Evolutionary conservation across 1,140 invertebrate species (phyloP), one percentile per base, ranked within the genome.

Genomic region (Asbolus verrucosus): DNA sequence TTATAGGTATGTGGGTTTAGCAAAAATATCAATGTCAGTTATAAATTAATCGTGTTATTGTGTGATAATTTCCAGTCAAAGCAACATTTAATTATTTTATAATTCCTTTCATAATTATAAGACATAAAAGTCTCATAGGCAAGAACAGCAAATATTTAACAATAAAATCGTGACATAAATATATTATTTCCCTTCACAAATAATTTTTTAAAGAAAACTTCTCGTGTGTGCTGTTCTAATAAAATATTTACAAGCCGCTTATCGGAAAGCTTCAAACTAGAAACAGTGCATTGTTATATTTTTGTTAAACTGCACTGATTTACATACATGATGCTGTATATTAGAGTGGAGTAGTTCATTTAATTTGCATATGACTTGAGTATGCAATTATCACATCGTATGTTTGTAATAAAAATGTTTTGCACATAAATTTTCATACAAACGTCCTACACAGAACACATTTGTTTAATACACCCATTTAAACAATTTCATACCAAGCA

Each of bases 41-140:
- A 27, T 54, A 54, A 54, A 54, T 54, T 54, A 54, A 54, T 54
- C 46, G 19, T 6, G 46, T 54, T 54, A 54, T 54, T 54, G 46
- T 54, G 46, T 54, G 46, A 54, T 54, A 54, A 54, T 54, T 54
- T 54, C 46, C 19, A 54, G 19, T 54, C 46, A 27, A 54, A 54
- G 46, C 46, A 54, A 54, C 46, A 54, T 27, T 54, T 54, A 54
- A 54, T 54, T 54, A 54, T 54, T 54, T 54, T 54, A 9, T 54
- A 54, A 54, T 54, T 54, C 46, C 19, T 54, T 54, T 54, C 46
- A 54, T 54, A 54, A 50, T 50, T 50, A 8, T 14, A 50, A 15
- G 16, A 19, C 43, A 50, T 50, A 50, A 50, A 50, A 18, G 16
- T 50, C 43, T 1, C 24, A 27, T 27, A 8, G 24, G 3, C 24